Evolutionary conservation across 1,140 invertebrate species (phyloP), one percentile per base, ranked within the genome.

Genomic region (Cydia amplana): DNA sequence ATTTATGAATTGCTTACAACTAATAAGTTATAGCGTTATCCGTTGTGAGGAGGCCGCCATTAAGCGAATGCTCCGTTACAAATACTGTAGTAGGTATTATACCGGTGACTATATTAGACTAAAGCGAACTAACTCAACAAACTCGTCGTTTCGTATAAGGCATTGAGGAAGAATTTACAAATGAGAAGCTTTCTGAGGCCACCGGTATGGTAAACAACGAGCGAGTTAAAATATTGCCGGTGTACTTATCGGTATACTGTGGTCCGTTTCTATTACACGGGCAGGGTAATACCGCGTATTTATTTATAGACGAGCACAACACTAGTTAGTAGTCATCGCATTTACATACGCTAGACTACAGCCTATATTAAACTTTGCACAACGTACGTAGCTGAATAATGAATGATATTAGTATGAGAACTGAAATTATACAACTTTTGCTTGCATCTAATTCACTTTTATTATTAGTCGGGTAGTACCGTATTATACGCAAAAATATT

Each of bases 81-180:
- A 60, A 60, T 60, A 60, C 55, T 60, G 55, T 60, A 23, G 55
- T n/a, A n/a, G n/a, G n/a, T 60, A 60, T 60, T 60, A 23, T 60
- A 60, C 55, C 20, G 55, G 55, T 64, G 43, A 73, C 75, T 75
- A 36, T 75, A 75, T 70, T 72, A 70, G 75, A 73, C 72, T 49
- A 55, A 73, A 73, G 14, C 49, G 5, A 51, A 73, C 40, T 49
- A 23, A 73, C 36, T n/a, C 40, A 73, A 51, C 72, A 55, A 73
- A 23, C 32, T 73, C 72, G 72, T 49, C 72, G 10, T 25, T 49
- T 14, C 72, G 23, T 73, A 49, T 32, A 73, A 51, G 43, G 72
- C 36, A 46, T n/a, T 73, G 46, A 40, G 36, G 36, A 25, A 10
- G 70, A 55, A 73, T 49, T 73, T 43, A 49, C 72, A 73, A 49